These are phyloP conservation scores for Hyles lineata DNA, from an alignment of 2,888 invertebrate species.

Conservation along the genomic window DNA sequence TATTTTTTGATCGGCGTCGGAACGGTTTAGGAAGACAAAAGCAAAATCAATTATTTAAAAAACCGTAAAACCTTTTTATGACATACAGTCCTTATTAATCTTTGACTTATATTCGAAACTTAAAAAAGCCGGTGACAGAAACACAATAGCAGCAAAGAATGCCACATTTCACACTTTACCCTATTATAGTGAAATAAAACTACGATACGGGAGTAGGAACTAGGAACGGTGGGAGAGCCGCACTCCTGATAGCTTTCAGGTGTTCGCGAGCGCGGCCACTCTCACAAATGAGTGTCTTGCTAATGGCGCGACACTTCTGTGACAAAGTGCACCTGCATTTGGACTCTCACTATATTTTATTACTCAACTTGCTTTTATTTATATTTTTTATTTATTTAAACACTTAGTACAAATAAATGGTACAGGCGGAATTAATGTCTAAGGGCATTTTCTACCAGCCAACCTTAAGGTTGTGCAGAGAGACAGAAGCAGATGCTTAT, in stretches of 20 bases:
- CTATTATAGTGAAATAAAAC: conserved; percentile 17
- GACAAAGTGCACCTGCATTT: conserved; percentile 24
- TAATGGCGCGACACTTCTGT: conserved; percentile 23
- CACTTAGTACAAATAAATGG: no score
- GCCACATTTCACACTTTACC: conserved; percentile 20
- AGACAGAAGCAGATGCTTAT: no score
- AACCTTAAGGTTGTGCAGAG: no score
- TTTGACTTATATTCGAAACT: background rate
- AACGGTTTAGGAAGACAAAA: no score
- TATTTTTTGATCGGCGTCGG: no score
- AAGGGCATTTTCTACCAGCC: no score
- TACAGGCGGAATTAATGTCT: no score
- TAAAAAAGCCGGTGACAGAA: background rate
- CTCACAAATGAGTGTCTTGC: conserved; percentile 24
- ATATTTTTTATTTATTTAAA: no score
- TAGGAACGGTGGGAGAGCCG: background rate
- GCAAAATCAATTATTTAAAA: background rate
- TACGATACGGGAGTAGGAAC: background rate
- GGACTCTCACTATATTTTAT: conserved; percentile 17
- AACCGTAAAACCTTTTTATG: background rate
- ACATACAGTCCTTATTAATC: background rate
- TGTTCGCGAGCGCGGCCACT: conserved; percentile 24
- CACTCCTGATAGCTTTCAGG: conserved; percentile 16
- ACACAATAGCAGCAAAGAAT: background rate
- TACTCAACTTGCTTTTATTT: background rate